Evolutionary conservation across 2,888 invertebrate genomes (phyloP), one percentile per base, ranked within the genome.

Genomic region (Hydrotaea cyrtoneurina): DNA sequence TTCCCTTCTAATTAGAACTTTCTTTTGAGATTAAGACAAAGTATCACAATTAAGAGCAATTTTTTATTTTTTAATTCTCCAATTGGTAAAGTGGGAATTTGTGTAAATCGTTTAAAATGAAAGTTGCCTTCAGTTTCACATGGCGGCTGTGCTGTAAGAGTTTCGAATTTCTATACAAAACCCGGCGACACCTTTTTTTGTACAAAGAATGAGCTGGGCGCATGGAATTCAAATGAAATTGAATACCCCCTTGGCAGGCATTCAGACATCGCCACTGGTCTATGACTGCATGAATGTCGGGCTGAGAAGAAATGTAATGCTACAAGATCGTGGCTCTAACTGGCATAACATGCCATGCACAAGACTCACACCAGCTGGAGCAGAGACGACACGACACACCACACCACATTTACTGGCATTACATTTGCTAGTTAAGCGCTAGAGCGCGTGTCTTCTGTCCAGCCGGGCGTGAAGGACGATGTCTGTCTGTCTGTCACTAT

Each of bases 381-480:
- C 62, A 0, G 62, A 31, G 3, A 31, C 31, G n/a, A n/a, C n/a
- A n/a, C n/a, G n/a, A n/a, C n/a, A n/a, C n/a, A n/a, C 59, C 26
- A 31, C 31, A 62, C 62, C 17, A 7, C 31, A 62, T 62, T 62
- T 62, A 31, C 23, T 62, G 31, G n/a, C 62, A 3, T 39, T 39
- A 31, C 31, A 31, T 31, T 31, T 31, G 31, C 7, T n/a, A 2
- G 50, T n/a, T n/a, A 31, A 31, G 36, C 36, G 15, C 3, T 4
- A n/a, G n/a, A n/a, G 72, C 78, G 80, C 86, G 86, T 80, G 86
- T 78, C 81, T 86, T 78, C 81, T 86, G 86, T 82, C 80, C 88
- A 89, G 87, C 88, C 87, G 87, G 88, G 90, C 90, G 88, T 91
- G 91, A 91, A 90, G 89, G 90, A 89, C 89, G 90, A 87, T 87